Evolutionary conservation across 1,140 invertebrate genomes (phyloP), one percentile per base, ranked within the genome.

Genomic region (Euura lappo): DNA sequence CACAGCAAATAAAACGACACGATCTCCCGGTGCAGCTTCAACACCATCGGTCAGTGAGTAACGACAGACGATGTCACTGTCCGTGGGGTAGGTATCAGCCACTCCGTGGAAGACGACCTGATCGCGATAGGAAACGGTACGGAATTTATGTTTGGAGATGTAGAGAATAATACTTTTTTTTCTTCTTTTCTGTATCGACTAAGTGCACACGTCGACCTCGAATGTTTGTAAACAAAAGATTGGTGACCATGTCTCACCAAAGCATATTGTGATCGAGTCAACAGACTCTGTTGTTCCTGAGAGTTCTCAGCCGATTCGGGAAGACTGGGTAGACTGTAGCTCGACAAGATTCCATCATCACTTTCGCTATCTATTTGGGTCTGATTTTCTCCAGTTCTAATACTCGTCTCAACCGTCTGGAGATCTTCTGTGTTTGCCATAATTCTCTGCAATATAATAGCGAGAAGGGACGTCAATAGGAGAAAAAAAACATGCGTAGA

Each of bases 1-100:
- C 10, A 71, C 13, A 42, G 46, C n/a, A 71, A 71, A 71, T 64
- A 71, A 71, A 8, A 71, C 46, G 2, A 71, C 64, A 1, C 70
- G n/a, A 71, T 71, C 70, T 43, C 70, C 70, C 47, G 70, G 46
- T 42, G 47, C 7, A n/a, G 70, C 70, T 42, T 51, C 45, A 45
- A 71, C 47, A 1, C 44, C 46, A 0, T 71, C 70, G 28, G 70
- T 71, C 42, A 71, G 43, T 11, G 70, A 64, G 60, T 71, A 71
- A 60, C 60, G 28, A 64, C 70, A 71, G 8, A 60, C 10, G 10
- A 60, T 60, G 13, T 60, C 51, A 60, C 51, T 60, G 51, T 60
- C 51, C 13, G 51, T 60, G 13, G 51, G 51, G 51, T 60, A 60
- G 13, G 51, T 60, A 60, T 60, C 51, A 60, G 51, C 51, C 10